Percentiles rank a stretch among this genome's conserved stretches.
Conservation (phyloP, 2,113 vertebrate species). For the Chrysemys picta region DNA sequence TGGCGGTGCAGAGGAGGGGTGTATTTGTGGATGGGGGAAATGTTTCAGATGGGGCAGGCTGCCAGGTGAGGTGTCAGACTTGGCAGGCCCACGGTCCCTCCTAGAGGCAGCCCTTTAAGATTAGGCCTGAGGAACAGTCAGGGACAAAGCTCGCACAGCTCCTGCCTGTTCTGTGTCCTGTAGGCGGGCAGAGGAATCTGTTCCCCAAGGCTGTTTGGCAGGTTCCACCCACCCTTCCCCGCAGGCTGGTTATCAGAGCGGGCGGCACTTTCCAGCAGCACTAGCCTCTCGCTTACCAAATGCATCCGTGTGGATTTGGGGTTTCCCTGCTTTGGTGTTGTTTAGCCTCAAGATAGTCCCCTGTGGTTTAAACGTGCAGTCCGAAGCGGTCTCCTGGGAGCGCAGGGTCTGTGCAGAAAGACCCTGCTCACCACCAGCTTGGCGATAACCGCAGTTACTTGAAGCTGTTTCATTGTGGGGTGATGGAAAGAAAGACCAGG, state of each 20-base stretch:
- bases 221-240: neutral
- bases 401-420: neutral
- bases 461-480: neutral
- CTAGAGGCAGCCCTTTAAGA: neutral
- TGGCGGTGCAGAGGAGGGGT: neutral
- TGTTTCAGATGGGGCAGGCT: neutral
- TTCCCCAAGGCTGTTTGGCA: neutral
- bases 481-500: neutral
- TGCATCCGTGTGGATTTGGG: neutral
- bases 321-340: neutral
- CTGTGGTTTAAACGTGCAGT: neutral
- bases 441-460: neutral
- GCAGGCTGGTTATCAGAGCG: neutral
- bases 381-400: neutral
- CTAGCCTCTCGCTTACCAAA: neutral
- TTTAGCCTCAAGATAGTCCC: neutral
- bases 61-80: neutral
- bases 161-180: neutral
- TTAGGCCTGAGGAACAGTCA: neutral
- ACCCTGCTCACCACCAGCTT: neutral
- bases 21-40: neutral
- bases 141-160: neutral
- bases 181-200: neutral
- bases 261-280: neutral
- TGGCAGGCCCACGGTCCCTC: neutral